Evolutionary conservation across 2,888 invertebrate species (phyloP).

Genomic region (Limnephilus auricula): DNA sequence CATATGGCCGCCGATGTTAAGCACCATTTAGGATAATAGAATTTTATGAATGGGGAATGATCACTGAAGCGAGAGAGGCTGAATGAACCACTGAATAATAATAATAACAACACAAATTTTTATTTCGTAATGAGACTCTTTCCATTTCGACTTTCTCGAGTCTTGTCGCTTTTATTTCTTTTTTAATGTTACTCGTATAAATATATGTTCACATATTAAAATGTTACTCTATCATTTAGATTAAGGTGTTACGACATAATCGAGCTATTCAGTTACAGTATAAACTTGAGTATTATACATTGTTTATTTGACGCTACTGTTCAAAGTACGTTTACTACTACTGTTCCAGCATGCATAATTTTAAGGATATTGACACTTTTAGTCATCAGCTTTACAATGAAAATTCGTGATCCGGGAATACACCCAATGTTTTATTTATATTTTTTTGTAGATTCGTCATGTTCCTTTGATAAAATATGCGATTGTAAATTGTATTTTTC

Average conservation of each 20-base stretch:
- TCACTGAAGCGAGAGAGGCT: not conserved
- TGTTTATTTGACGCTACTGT: not conserved
- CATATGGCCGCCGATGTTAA: slow-evolving; percentile 65
- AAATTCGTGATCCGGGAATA: not conserved
- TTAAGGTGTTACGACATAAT: no score
- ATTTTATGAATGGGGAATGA: slow-evolving; percentile 62
- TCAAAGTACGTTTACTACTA: no score
- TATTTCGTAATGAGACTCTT: not conserved
- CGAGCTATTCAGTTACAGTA: not conserved
- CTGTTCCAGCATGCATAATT: not conserved
- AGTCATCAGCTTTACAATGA: not conserved
- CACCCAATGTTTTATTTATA: not conserved
- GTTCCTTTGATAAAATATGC: not conserved
- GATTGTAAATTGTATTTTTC: not conserved
- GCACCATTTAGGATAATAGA: slow-evolving; percentile 66
- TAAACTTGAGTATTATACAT: not conserved
- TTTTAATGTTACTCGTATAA: not conserved
- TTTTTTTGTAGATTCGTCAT: not conserved
- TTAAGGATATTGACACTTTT: not conserved
- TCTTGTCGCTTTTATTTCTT: not conserved
- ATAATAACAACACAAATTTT: not conserved
- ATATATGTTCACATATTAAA: not conserved
- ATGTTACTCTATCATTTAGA: not conserved
- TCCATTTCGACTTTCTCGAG: not conserved
- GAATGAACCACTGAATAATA: slow-evolving; percentile 18